phyloP scores from a whole-genome alignment of 1,140 invertebrate genomes.

The Acromyrmex echinatior region DNA sequence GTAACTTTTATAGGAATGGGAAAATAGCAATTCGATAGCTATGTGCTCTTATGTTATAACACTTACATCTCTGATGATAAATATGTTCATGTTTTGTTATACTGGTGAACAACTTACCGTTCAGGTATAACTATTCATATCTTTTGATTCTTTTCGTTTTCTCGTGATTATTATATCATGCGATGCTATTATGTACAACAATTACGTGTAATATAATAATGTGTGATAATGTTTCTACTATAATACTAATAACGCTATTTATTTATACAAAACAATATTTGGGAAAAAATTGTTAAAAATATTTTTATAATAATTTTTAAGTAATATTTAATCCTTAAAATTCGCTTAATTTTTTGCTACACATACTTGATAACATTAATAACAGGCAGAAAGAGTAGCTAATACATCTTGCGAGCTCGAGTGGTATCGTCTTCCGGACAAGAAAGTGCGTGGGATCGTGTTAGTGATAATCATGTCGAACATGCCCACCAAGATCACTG shows the following conservation, averaged over 20 bases:
- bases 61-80: constrained; percentile 67
- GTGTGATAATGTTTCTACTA: background rate
- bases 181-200: background rate
- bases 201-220: background rate
- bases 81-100: constrained; percentile 73
- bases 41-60: constrained; percentile 57
- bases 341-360: background rate
- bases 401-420: constrained; percentile 67
- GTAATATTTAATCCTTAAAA: background rate
- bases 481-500: constrained; percentile 66
- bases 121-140: constrained; percentile 56
- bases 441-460: constrained; percentile 67
- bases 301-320: background rate
- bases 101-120: constrained; percentile 72
- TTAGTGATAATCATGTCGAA: constrained; percentile 74
- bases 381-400: constrained; percentile 68
- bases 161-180: constrained; percentile 33
- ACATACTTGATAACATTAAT: background rate
- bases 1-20: constrained; percentile 68
- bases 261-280: background rate
- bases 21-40: constrained; percentile 59
- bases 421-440: constrained; percentile 71
- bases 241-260: background rate
- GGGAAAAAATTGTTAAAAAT: background rate
- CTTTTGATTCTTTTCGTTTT: background rate